Conservation (phyloP, 1,140 invertebrate species). For the Hycleus phaleratus region DNA sequence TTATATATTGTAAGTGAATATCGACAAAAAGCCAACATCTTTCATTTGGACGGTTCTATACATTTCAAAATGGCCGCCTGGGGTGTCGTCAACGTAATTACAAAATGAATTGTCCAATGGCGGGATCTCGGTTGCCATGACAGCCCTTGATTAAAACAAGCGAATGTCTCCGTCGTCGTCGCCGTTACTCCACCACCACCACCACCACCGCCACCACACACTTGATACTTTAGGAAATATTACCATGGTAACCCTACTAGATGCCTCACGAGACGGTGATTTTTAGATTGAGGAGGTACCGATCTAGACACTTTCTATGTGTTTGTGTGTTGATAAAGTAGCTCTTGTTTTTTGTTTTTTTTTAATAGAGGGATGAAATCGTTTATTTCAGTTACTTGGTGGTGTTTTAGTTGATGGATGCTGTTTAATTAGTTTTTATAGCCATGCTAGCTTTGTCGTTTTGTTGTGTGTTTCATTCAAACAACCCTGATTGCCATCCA, state of each 20-base stretch:
- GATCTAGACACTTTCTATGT: constrained; percentile 9
- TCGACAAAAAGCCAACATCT: constrained; percentile 22
- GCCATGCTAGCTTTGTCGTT: background rate
- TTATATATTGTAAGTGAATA: constrained; percentile 18
- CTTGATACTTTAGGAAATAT: background rate
- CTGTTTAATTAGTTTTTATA: constrained; percentile 19
- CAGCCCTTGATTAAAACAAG: constrained; percentile 44
- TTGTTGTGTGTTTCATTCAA: background rate
- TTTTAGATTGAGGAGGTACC: background rate
- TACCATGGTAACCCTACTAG: constrained; percentile 2
- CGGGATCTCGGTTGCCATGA: constrained; percentile 43
- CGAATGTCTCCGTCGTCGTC: constrained; percentile 38
- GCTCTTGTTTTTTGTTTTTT: constrained; percentile 22
- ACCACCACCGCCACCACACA: constrained; percentile 7
- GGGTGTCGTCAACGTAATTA: constrained; percentile 45
- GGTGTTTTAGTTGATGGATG: constrained; percentile 26
- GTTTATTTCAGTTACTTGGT: constrained; percentile 33
- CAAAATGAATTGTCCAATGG: constrained; percentile 45
- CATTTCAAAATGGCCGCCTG: constrained; percentile 43
- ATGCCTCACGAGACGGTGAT: constrained; percentile 10
- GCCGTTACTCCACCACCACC: constrained; percentile 25
- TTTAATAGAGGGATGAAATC: constrained; percentile 26
- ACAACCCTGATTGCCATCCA: too few species aligned
- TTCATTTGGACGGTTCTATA: constrained; percentile 34
- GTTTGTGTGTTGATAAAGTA: background rate